Evolutionary conservation across 2,797 vertebrate genomes (phyloP), one percentile per base, ranked within the genome.

Genomic region (Phoxinus dragarum): DNA sequence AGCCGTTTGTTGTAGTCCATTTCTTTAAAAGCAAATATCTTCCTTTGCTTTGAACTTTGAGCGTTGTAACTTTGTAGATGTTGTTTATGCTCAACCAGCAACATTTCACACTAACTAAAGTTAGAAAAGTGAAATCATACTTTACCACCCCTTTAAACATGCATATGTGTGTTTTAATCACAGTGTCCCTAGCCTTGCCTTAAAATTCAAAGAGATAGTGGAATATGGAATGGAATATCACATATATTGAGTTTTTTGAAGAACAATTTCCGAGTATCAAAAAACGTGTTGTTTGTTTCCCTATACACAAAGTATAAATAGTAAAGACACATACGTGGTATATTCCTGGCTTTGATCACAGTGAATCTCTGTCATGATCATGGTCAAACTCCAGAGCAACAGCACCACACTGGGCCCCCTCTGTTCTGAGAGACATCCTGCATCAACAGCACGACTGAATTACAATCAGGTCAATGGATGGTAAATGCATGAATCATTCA

Each of bases 341-440:
- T 90, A 88, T 88, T 93, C 56, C 77, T 91, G 44, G 84, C 69
- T 88, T 91, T 93, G 72, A 88, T 91, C 82, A 82, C 80, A 88
- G 91, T 8, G 91, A 87, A 77, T 93, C 85, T 89, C 89, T 92
- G 89, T 90, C 88, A 84, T 93, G 88, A 8, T 94, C 93, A 21
- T 90, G 88, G 86, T 95, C 93, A 82, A 94, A 93, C 86, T 95
- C 93, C 1, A 94, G 91, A 89, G 93, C 90, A 80, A 91, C 91
- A 82, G 93, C 93, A 5, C 92, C 93, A 85, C 91, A 89, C 81
- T 91, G 93, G 52, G 91, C 89, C 81, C 90, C 91, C 71, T 95
- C 93, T 86, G 91, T 90, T 93, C 89, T 92, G 88, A 92, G 92
- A 86, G 94, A 94, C 94, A 96, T 96, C 52, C 82, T 87, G 54